Base-by-base conservation (phyloP, 2,888 invertebrate species). In the Trichogramma evanescens region DNA sequence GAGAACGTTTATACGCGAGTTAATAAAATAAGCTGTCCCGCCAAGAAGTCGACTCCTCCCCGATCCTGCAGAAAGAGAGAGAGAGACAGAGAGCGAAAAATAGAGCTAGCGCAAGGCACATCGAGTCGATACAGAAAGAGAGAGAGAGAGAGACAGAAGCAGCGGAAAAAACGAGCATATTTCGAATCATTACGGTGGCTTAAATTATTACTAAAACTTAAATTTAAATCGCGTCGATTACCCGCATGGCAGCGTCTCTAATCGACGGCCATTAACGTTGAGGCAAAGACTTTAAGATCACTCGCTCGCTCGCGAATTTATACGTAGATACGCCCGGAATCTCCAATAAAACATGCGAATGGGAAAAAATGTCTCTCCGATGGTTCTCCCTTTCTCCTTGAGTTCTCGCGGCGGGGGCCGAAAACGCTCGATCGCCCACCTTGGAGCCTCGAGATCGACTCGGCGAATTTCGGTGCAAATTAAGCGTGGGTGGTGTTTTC, bases 351-450 rank as follows among this genome's bases (percentile, higher is more conserved):
- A 46, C 4, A 3, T n/a, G n/a, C 13, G 13, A 13, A 9, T 46
- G 4, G 10, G 5, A 6, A 46, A 46, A 46, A 46, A 46, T 6
- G 10, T 4, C 46, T 6, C 5, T 5, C n/a, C 13, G n/a, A 13
- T 3, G 10, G 10, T 46, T 46, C 46, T 46, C 45, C 7, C 45
- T n/a, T 9, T 8, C 45, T 5, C 6, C 10, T 7, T 3, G 5
- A 7, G 13, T 13, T 46, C n/a, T 13, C 13, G 5, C n/a, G 46
- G 46, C n/a, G 13, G n/a, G n/a, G 6, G 13, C n/a, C 13, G 10
- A 46, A 46, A 2, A 13, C 13, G 13, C n/a, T 42, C 42, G 58
- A 58, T 58, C 58, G 49, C 54, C 53, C 49, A 54, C 58, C 53
- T 44, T 43, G 58, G 49, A 42, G 6, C n/a, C 13, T 13, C 13